Evolutionary conservation across 30 jellyfish, hydroid and myxozoan species (phyloP), one percentile per base, ranked within the genome.

Genomic region (Clytia hemisphaerica): DNA sequence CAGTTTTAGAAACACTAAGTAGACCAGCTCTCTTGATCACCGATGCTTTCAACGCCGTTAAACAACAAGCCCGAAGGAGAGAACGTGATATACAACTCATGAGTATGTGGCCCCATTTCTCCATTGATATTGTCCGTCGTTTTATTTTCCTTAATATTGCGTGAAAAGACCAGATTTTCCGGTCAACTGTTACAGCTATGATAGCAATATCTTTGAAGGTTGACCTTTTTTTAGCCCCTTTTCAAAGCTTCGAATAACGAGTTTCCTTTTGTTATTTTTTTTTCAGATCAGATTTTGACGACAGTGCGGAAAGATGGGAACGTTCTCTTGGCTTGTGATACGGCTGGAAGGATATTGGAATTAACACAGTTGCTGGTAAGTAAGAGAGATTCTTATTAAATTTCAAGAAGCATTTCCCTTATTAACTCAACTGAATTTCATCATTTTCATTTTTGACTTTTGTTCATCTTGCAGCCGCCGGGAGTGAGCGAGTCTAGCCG

Each of bases 331-430:
- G 97, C 97, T 21, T 94, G 80, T 32, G 97, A 88, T 71, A 88
- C 97, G n/a, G 97, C 97, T 31, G 97, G 97, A 29, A 54, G 97
- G 18, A 92, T 88, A 1, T 80, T 88, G 1, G 97, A 88, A 54
- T 71, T 88, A 12, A 76, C 93, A 16, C 97, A 88, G 64, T 54
- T 88, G 61, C 78, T 88, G 66, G 95, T 85, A 71, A 16, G 92
- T 24, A n/a, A 3, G 60, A 4, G n/a, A n/a, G n/a, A n/a, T n/a
- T n/a, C n/a, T n/a, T n/a, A n/a, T n/a, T n/a, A n/a, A n/a, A n/a
- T n/a, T n/a, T n/a, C n/a, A n/a, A n/a, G n/a, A n/a, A n/a, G n/a
- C n/a, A n/a, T n/a, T n/a, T n/a, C n/a, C n/a, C n/a, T n/a, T n/a
- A n/a, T n/a, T n/a, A n/a, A n/a, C n/a, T n/a, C n/a, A n/a, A n/a